Percentiles rank a stretch among this genome's conserved stretches.
Evolutionary conservation across 2,888 invertebrate genomes (phyloP).

Genomic region (Lasioglossum morio): DNA sequence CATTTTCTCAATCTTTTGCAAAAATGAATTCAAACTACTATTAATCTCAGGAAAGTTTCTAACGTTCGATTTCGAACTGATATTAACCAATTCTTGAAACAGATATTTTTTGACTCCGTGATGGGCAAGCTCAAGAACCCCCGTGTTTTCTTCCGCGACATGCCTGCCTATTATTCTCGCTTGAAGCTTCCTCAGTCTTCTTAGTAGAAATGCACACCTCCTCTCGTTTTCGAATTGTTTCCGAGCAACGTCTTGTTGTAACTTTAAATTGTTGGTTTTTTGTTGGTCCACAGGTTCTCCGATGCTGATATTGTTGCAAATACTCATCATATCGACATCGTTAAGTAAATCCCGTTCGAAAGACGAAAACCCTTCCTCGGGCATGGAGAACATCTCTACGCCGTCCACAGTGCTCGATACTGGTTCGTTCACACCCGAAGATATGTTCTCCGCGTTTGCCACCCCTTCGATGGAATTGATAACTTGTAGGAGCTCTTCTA

Average conservation of each 20-base stretch:
- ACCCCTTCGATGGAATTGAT: slow-evolving; percentile 90
- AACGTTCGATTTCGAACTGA: slow-evolving; percentile 74
- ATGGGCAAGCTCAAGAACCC: slow-evolving; percentile 91
- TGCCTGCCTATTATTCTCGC: slow-evolving; percentile 91
- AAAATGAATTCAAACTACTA: slow-evolving; percentile 77
- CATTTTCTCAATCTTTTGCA: slow-evolving; percentile 82
- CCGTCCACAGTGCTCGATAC: slow-evolving; percentile 69
- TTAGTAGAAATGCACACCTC: slow-evolving; percentile 89
- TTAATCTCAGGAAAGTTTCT: slow-evolving; percentile 81
- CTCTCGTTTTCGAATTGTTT: slow-evolving; percentile 89
- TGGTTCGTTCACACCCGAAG: slow-evolving; percentile 65
- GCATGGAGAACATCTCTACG: slow-evolving; percentile 80
- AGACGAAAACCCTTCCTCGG: slow-evolving; percentile 80
- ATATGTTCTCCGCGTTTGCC: slow-evolving; percentile 72
- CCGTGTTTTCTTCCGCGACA: slow-evolving; percentile 91
- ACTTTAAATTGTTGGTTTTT: slow-evolving; percentile 67
- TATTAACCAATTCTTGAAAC: slow-evolving; percentile 80
- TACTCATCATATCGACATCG: slow-evolving; percentile 81
- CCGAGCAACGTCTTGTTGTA: slow-evolving; percentile 79
- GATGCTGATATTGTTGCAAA: slow-evolving; percentile 78
- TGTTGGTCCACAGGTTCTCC: slow-evolving; percentile 70
- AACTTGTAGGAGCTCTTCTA: slow-evolving; percentile 90
- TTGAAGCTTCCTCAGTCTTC: slow-evolving; percentile 92
- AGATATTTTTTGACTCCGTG: slow-evolving; percentile 85
- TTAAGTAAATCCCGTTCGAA: slow-evolving; percentile 81